Percentiles rank a stretch among this genome's conserved stretches.
These are phyloP conservation scores for Drosophila percnosoma DNA, from an alignment of 2,888 invertebrate genomes.

Conservation along the genomic window DNA sequence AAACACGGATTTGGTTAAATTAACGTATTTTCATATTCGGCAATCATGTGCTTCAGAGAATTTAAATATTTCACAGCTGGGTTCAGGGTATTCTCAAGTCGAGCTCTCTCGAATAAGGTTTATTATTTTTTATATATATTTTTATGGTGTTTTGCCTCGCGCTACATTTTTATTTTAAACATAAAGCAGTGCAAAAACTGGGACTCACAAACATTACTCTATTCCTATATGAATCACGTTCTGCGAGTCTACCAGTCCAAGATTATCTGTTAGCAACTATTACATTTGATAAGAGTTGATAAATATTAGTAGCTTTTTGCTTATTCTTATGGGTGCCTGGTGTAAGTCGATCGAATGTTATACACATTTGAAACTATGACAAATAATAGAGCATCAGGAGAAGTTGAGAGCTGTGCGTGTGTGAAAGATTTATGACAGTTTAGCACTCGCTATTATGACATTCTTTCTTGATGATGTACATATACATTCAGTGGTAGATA, in stretches of 20 bases:
- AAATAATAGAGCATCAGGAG: background rate
- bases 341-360: background rate
- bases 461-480: background rate
- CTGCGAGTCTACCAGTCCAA: no score
- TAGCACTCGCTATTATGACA: background rate
- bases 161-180: background rate
- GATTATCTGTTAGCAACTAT: background rate
- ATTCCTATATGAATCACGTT: background rate
- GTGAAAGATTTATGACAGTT: constrained; percentile 5
- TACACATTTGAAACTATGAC: background rate
- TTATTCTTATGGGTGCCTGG: background rate
- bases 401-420: background rate
- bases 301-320: background rate
- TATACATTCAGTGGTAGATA: background rate
- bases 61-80: background rate
- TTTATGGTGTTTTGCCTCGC: background rate
- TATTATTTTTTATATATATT: no score
- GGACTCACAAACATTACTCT: background rate
- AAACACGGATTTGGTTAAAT: background rate
- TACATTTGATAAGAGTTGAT: background rate
- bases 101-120: background rate
- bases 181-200: background rate
- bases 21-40: background rate
- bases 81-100: background rate
- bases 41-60: background rate